phyloP scores from a whole-genome alignment of 2,888 invertebrate species.

The Automeris io region DNA sequence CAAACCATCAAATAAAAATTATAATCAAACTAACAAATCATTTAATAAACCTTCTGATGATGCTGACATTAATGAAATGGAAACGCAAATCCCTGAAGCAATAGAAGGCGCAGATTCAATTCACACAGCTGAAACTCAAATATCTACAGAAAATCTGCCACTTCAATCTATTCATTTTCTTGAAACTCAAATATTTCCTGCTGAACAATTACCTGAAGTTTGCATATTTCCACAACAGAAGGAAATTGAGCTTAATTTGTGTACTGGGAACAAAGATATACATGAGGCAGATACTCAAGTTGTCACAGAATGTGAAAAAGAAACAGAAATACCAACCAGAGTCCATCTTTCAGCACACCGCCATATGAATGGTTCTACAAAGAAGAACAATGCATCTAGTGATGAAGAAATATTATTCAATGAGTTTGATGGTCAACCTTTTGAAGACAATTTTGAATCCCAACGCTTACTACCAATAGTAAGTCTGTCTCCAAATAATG shows the following conservation, averaged over 20 bases:
- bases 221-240: conserved; percentile 38
- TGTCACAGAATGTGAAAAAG: conserved; percentile 8
- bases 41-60: no score
- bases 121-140: conserved; percentile 15
- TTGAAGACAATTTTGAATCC: conserved; percentile 42
- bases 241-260: conserved; percentile 43
- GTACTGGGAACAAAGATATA: conserved; percentile 36
- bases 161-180: conserved; percentile 23
- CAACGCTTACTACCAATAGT: conserved; percentile 45
- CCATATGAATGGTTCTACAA: conserved; percentile 14
- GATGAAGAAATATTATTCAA: conserved; percentile 53
- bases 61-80: conserved; percentile 36
- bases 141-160: conserved; percentile 5
- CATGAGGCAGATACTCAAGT: conserved; percentile 35
- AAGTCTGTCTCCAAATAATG: neutral
- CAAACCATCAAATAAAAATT: conserved; percentile 43
- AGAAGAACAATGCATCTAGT: conserved; percentile 32
- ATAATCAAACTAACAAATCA: no score
- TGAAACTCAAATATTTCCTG: conserved; percentile 28
- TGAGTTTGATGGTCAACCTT: conserved; percentile 36
- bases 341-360: conserved; percentile 10
- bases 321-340: neutral
- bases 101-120: conserved; percentile 26
- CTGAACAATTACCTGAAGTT: conserved; percentile 36
- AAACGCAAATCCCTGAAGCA: conserved; percentile 40